A percentile compares a stretch with the other conserved stretches of the same genome.
Evolutionary conservation across 2,113 vertebrate genomes (phyloP).

Genomic region (Callionymus lyra): DNA sequence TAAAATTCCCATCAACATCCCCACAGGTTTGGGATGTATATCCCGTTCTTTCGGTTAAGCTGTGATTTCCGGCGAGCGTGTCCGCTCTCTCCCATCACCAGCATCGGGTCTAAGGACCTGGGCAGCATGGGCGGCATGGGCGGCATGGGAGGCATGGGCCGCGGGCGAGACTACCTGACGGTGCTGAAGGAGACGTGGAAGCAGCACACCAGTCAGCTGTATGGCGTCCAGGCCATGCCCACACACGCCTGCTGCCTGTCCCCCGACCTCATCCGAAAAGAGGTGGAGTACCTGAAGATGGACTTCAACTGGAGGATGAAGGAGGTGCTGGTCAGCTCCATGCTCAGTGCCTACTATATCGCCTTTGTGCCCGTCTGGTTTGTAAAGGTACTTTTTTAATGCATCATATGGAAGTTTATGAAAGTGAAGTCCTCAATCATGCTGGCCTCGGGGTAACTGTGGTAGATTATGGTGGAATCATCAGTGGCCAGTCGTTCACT

Average conservation of each 20-base stretch:
- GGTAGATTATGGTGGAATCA: no score
- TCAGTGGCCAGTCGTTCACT: no score
- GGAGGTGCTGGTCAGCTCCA: slow-evolving; percentile 95
- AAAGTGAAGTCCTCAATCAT: no score
- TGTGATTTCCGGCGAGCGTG: slow-evolving; percentile 77
- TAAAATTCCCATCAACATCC: not conserved
- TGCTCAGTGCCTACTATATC: slow-evolving; percentile 97
- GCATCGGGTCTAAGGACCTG: slow-evolving; percentile 78
- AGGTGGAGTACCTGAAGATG: slow-evolving; percentile 94
- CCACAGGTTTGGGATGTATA: slow-evolving; percentile 93
- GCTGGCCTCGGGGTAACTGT: no score
- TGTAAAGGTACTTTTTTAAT: no score
- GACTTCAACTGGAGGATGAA: slow-evolving; percentile 99
- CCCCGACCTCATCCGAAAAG: slow-evolving; percentile 89
- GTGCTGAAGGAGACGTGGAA: slow-evolving; percentile 94
- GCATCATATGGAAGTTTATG: no score
- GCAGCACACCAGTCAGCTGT: slow-evolving; percentile 87
- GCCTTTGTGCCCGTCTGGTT: slow-evolving; percentile 98
- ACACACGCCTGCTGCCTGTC: slow-evolving; percentile 97
- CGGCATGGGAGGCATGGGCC: slow-evolving; percentile 63
- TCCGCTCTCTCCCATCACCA: slow-evolving; percentile 76
- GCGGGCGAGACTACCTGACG: slow-evolving; percentile 81
- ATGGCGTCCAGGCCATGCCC: slow-evolving; percentile 84
- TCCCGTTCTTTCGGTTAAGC: slow-evolving; percentile 89
- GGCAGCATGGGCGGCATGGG: slow-evolving; percentile 49